Evolutionary conservation across 2,113 vertebrate species (phyloP).

Genomic region (Erythrocercus mccallii): DNA sequence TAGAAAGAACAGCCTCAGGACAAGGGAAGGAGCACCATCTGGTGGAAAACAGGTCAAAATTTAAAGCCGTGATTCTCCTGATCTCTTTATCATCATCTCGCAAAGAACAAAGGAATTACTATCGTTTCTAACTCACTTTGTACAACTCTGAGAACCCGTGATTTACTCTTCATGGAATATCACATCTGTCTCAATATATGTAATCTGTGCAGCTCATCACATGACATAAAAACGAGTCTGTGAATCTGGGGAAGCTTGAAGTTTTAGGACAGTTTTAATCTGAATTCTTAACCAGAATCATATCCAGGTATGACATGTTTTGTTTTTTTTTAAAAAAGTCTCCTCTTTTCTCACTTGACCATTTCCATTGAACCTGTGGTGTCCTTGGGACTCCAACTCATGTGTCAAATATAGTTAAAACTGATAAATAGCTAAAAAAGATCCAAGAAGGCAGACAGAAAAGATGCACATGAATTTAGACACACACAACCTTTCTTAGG

Average conservation of each 20-base stretch:
- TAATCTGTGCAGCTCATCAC: neutral
- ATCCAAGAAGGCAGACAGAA: neutral
- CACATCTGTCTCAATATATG: neutral
- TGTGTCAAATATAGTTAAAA: neutral
- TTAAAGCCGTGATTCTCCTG: neutral
- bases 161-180: neutral
- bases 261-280: neutral
- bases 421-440: neutral
- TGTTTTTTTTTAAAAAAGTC: neutral
- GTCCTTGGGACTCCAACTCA: neutral
- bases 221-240: neutral
- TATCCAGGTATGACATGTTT: neutral
- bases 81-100: neutral
- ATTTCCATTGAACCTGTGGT: neutral
- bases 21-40: conserved; percentile 64
- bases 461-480: neutral
- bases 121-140: neutral
- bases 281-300: neutral
- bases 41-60: neutral
- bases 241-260: neutral
- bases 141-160: neutral
- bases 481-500: neutral
- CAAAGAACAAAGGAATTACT: neutral
- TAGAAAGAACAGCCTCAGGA: neutral
- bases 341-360: neutral